Evolutionary conservation across 2,797 vertebrate genomes (phyloP).

Genomic region (Sebastiscus albofasciatus): DNA sequence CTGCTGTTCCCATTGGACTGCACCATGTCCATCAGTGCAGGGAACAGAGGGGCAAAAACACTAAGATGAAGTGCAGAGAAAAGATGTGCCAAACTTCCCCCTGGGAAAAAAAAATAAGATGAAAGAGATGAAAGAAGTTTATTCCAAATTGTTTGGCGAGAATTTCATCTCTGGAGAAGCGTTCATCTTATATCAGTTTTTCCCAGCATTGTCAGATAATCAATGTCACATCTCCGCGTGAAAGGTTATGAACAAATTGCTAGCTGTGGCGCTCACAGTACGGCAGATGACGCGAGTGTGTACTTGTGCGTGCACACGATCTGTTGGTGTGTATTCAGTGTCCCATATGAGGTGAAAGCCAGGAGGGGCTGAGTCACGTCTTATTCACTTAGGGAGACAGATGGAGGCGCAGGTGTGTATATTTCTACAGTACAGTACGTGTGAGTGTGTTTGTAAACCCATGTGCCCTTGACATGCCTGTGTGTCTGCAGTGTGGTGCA

Average conservation of each 20-base stretch:
- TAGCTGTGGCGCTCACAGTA: constrained; percentile 32
- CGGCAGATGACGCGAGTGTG: constrained; percentile 19
- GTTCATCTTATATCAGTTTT: constrained; percentile 24
- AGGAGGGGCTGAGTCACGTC: constrained; percentile 70
- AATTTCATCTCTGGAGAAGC: constrained; percentile 27
- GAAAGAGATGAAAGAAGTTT: constrained; percentile 43
- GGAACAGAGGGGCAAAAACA: constrained; percentile 32
- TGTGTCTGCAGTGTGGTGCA: constrained; percentile 21
- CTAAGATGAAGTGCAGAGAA: constrained; percentile 13
- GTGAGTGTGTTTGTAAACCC: constrained; percentile 17
- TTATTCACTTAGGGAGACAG: constrained; percentile 71
- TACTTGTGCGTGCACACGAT: constrained; percentile 1
- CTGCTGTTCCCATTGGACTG: constrained; percentile 57
- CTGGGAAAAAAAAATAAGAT: background rate
- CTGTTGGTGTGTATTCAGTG: constrained; percentile 52
- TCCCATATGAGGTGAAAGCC: constrained; percentile 65
- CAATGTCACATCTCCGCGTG: constrained; percentile 45
- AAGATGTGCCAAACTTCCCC: constrained; percentile 17
- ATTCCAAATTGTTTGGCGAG: constrained; percentile 32
- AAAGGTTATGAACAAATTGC: constrained; percentile 54
- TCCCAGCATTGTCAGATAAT: constrained; percentile 50
- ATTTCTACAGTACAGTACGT: constrained; percentile 26
- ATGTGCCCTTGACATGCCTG: constrained; percentile 28
- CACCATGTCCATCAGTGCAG: constrained; percentile 54
- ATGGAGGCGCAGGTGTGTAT: constrained; percentile 74